Evolutionary conservation across 1,140 invertebrate species (phyloP), one percentile per base, ranked within the genome.

Genomic region (Sinonovacula constricta): DNA sequence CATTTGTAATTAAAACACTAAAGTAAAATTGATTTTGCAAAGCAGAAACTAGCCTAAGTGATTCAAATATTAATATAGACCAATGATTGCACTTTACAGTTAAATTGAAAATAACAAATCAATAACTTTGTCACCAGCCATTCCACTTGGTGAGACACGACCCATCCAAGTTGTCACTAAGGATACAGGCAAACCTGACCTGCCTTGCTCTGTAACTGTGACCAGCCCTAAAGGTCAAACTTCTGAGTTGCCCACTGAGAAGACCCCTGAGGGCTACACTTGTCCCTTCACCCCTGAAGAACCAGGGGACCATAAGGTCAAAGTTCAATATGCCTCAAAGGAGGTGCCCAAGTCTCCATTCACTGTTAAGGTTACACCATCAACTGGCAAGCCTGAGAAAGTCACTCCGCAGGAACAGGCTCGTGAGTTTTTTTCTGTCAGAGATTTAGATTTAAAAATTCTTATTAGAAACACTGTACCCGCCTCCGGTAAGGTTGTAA

Each of bases 201-300:
- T 95, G 76, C 93, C 95, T 24, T 94, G 96, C 59, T 93, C 78
- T 26, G 86, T 92, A 10, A 83, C 82, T n/a, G 87, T 92, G 14
- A 87, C 86, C 15, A 87, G 83, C 28, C 90, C 91, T 5, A 85
- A 85, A 56, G 90, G 91, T 63, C 81, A 88, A 78, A 88, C 81
- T 54, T 77, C 95, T 5, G 93, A 95, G 69, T 94, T 95, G 1
- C 87, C 86, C 3, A 80, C 87, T 14, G 84, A 86, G 30, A 83
- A 86, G 49, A 95, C 94, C 0, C 93, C 94, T 51, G 95, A 96
- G 81, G 96, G 95, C 24, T 95, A 94, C 88, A 89, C 94, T 18
- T 94, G 95, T 10, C 95, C 95, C 87, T 97, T 96, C 85, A 96
- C n/a, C n/a, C 95, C 95, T 2, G 94, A 94, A 0, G 95, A 97